Evolutionary conservation across 2,797 vertebrate species (phyloP).

Genomic region (Dendrocincla fuliginosa): DNA sequence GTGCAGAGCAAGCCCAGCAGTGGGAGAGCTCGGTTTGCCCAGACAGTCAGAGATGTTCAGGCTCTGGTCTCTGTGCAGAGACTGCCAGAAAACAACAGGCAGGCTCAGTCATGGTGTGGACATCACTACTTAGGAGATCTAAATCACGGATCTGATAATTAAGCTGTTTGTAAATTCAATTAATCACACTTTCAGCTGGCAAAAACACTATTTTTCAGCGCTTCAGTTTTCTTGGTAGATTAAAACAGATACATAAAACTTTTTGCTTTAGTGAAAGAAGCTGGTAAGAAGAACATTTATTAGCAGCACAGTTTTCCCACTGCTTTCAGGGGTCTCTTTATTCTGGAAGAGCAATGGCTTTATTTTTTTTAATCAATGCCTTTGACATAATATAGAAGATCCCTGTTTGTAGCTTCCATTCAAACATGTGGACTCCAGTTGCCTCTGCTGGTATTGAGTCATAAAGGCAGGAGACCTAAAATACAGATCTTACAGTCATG

Average conservation of each 20-base stretch:
- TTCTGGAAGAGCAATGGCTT: not conserved
- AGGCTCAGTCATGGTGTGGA: not conserved
- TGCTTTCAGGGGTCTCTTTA: not conserved
- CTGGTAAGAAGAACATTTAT: not conserved
- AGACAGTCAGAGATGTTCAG: rapidly evolving
- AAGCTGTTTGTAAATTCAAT: not conserved
- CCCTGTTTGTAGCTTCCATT: not conserved
- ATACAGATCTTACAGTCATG: not conserved
- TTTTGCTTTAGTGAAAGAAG: not conserved
- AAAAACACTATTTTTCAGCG: not conserved
- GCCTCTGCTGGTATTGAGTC: not conserved
- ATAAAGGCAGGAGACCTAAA: slow-evolving; percentile 11
- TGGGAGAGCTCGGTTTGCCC: rapidly evolving
- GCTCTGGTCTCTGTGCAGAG: not conserved
- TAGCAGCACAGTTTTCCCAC: not conserved
- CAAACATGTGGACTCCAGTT: not conserved
- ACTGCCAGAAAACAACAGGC: not conserved
- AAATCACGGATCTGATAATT: not conserved
- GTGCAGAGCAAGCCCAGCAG: not conserved
- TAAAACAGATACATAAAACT: not conserved
- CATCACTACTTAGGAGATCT: not conserved
- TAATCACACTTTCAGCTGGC: not conserved
- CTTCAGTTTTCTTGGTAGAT: not conserved
- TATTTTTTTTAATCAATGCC: not conserved
- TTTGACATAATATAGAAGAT: not conserved